Evolutionary conservation across 2,888 invertebrate species (phyloP), one percentile per base, ranked within the genome.

Genomic region (Metallyticus violacea): DNA sequence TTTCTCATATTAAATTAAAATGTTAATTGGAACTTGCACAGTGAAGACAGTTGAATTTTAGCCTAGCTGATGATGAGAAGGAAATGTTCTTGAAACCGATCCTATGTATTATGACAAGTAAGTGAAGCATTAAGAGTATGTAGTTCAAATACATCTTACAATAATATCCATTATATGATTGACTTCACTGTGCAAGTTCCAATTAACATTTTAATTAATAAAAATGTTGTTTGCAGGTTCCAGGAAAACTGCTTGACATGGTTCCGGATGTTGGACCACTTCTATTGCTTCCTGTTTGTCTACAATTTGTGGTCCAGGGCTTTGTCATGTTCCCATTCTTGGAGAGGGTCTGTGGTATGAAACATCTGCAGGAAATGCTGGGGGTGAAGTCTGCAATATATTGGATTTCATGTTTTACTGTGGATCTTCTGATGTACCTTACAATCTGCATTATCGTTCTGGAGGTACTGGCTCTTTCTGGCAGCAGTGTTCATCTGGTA

Each of bases 331-430:
- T 96, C 86, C 94, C 96, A 4, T 93, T 94, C 88, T 91, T 92
- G 85, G 97, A 97, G 91, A 93, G 94, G 7, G 90, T 91, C 6
- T 92, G 93, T 1, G 94, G 94, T 85, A 93, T 96, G 76, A 94
- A 96, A 29, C 95, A 94, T 89, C 90, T 96, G 77, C 96, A 96
- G 91, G 91, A 94, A 26, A 94, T 96, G 94, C 93, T 94, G 0
- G 95, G 96, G 3, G 93, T 95, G 30, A 92, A 94, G 0, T 92
- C 94, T 0, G 89, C 91, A 22, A 91, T 93, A 7, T 95, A 95
- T 91, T 97, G 97, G 97, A 78, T 92, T 2, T 91, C 93, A 4
- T 94, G 93, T 85, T 93, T 94, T 80, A 2, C 92, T 0, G 93
- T 93, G 89, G 96, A 97, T 91, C 89, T 93, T 6, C 0, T 92